These are phyloP conservation scores for Cremastinae sp. DNA, from an alignment of 2,888 invertebrate species.

Conservation along the genomic window DNA sequence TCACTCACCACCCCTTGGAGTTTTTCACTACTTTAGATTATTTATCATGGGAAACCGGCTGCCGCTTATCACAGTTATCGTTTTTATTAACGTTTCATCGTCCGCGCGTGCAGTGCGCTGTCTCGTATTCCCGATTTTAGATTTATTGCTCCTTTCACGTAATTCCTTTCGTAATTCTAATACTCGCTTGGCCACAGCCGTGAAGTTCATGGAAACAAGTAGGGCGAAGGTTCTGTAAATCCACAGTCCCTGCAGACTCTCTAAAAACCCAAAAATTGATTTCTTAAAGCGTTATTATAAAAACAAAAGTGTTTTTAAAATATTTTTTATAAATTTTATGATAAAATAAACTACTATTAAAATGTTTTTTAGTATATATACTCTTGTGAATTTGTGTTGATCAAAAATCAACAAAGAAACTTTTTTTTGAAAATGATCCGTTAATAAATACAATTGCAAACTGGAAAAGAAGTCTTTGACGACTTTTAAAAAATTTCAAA, in stretches of 20 bases:
- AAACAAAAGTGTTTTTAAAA: not conserved
- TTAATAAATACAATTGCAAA: too few species aligned
- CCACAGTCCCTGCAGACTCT: conserved; percentile 67
- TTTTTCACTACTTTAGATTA: conserved; percentile 1
- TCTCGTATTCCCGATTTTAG: conserved; percentile 12
- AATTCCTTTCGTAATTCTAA: not conserved
- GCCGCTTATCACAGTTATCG: conserved; percentile 62
- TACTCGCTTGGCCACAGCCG: too few species aligned
- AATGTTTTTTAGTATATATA: too few species aligned
- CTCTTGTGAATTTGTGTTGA: too few species aligned
- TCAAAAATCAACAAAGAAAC: too few species aligned
- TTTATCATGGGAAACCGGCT: conserved; percentile 54
- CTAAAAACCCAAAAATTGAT: conserved; percentile 55
- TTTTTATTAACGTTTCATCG: conserved; percentile 12
- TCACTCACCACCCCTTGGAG: not conserved
- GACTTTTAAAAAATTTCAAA: too few species aligned
- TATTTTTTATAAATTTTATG: conserved; percentile 1
- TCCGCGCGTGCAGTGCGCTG: not conserved
- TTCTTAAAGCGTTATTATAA: not conserved
- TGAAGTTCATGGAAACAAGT: conserved; percentile 61
- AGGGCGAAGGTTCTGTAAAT: conserved; percentile 68
- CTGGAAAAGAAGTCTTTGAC: too few species aligned
- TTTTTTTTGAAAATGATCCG: too few species aligned
- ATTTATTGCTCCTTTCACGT: conserved; percentile 11
- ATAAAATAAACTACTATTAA: too few species aligned